phyloP scores from a whole-genome alignment of 2,797 vertebrate species.

The Graptemys geographica region DNA sequence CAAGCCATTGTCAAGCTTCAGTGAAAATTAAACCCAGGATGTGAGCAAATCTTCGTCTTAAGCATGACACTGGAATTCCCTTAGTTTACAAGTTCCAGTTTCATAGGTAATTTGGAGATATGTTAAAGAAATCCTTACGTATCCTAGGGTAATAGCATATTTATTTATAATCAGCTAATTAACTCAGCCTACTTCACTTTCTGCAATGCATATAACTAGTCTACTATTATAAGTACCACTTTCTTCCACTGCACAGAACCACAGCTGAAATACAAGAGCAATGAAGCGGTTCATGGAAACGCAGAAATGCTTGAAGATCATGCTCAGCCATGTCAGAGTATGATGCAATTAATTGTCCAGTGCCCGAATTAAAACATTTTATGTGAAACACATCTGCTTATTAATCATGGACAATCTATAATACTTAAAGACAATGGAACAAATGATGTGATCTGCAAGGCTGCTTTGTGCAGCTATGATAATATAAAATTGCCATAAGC shows the following conservation, averaged over 20 bases:
- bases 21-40: not conserved
- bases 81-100: not conserved
- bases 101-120: not conserved
- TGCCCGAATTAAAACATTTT: not conserved
- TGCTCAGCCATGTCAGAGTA: not conserved
- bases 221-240: not conserved
- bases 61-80: not conserved
- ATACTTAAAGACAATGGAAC: not conserved
- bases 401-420: not conserved
- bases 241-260: not conserved
- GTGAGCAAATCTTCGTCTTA: not conserved
- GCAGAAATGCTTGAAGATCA: not conserved
- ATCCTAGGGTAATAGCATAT: not conserved
- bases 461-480: not conserved
- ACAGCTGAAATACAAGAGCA: not conserved
- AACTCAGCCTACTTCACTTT: rapidly evolving
- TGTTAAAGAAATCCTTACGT: not conserved
- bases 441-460: not conserved
- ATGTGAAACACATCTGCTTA: not conserved
- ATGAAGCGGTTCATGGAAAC: not conserved
- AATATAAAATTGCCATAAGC: not conserved
- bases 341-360: not conserved
- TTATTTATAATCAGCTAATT: not conserved
- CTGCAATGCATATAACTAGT: not conserved
- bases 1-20: not conserved